Percentiles rank a stretch among this genome's conserved stretches.
These are phyloP conservation scores for Nesogale talazaci DNA, from an alignment of 2,113 vertebrate species.

Conservation along the genomic window DNA sequence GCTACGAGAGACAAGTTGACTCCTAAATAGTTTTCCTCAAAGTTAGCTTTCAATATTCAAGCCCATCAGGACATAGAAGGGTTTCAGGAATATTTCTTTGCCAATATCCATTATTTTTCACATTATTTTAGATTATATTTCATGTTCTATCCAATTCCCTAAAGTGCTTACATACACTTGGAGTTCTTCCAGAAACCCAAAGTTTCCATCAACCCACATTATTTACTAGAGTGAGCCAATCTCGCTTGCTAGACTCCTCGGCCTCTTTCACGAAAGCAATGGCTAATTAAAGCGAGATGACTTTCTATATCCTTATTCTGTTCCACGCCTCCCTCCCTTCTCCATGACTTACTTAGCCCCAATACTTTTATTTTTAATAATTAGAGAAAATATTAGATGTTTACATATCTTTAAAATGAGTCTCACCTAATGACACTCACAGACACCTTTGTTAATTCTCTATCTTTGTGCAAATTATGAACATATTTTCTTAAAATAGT, in stretches of 20 bases:
- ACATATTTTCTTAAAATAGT: neutral
- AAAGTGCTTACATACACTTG: constrained; percentile 51
- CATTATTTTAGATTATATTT: constrained; percentile 59
- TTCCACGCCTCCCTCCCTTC: neutral
- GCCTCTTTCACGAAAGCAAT: constrained; percentile 22
- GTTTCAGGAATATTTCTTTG: constrained; percentile 67
- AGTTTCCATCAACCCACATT: constrained; percentile 57
- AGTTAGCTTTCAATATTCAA: constrained; percentile 40
- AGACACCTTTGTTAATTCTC: neutral
- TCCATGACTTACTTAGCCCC: neutral
- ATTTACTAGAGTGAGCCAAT: neutral
- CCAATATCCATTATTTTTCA: constrained; percentile 67
- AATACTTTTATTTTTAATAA: neutral
- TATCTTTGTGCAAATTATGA: neutral
- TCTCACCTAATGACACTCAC: neutral
- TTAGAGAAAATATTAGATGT: neutral
- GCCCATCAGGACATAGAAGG: neutral
- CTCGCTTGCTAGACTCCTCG: neutral
- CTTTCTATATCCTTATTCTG: neutral
- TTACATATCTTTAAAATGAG: neutral
- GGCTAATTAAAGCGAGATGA: constrained; percentile 8
- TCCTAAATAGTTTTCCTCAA: constrained; percentile 61
- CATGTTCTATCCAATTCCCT: constrained; percentile 41
- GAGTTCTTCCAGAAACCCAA: constrained; percentile 63
- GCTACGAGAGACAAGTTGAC: neutral